Evolutionary conservation across 2,113 vertebrate species (phyloP).

Genomic region (Calyptommatus sinebrachiatus): DNA sequence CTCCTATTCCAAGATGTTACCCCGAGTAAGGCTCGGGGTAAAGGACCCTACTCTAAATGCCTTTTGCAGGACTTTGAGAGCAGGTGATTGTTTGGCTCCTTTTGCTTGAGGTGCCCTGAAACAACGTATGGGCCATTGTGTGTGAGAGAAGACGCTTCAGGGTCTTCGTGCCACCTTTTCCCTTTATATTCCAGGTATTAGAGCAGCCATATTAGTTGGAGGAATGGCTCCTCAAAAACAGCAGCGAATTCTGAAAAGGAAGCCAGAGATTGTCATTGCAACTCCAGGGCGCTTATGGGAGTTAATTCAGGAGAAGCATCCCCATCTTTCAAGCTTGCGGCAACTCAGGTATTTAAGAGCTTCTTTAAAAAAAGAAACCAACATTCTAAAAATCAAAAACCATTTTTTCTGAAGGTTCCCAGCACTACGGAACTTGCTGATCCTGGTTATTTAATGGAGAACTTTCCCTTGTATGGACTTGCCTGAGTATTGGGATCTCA

Average conservation of each 20-base stretch:
- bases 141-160: neutral
- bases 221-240: constrained; percentile 95
- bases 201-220: constrained; percentile 88
- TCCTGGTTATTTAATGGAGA: no score
- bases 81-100: no score
- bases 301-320: constrained; percentile 85
- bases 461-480: no score
- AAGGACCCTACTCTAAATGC: no score
- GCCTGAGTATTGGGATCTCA: no score
- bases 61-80: no score
- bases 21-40: no score
- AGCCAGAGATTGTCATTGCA: constrained; percentile 90
- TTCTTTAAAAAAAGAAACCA: neutral
- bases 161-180: neutral
- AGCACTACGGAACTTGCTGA: neutral
- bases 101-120: no score
- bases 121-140: neutral
- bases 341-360: constrained; percentile 78
- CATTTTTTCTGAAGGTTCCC: neutral
- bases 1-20: no score
- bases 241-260: constrained; percentile 81
- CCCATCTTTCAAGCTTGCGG: constrained; percentile 84
- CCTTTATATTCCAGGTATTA: constrained; percentile 76
- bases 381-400: neutral
- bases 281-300: constrained; percentile 96